Base-by-base conservation (phyloP, 2,888 invertebrate genomes). In the Polydrusus pterygomalis region DNA sequence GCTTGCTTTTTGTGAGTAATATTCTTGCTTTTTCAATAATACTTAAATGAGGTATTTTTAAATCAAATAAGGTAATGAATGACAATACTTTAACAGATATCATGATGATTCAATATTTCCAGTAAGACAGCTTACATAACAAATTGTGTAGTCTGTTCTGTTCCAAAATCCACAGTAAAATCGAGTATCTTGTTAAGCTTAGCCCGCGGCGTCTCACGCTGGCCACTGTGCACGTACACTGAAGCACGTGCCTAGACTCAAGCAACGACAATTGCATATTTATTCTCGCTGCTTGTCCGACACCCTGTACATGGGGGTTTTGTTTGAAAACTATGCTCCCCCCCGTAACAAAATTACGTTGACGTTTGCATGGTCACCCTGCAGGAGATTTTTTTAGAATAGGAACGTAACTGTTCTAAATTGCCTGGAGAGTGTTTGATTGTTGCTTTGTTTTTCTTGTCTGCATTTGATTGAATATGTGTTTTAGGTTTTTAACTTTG, bases 141-240 rank as follows among this genome's bases (percentile, higher is more conserved):
- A 1, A 15, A 20, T 15, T 20, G 43, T 64, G 63, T 38, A 71
- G 60, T 20, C 54, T 71, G 43, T 63, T 30, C 63, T 30, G 43
- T 64, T 43, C 63, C 56, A 10, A 56, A 69, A 43, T 43, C 60
- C 34, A 70, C 30, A 25, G 20, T 38, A 60, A 15, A 67, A 77
- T 81, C 79, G 79, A 84, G 83, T 82, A 83, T 82, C 84, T 85
- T 84, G 84, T 86, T 85, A 85, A 82, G 83, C 81, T 77, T 79
- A 78, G 81, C 84, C 79, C 75, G 77, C 64, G 79, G 80, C 77
- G 79, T 78, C 76, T 76, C 79, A 78, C 79, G 79, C 81, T 83
- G 82, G 81, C 80, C 82, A 81, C 79, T 81, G 79, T 77, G 79
- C 60, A 80, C 83, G 83, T 83, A 84, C 83, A 81, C 82, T 78